These are phyloP conservation scores for Paramormyrops hopkinsi DNA, from an alignment of 2,797 vertebrate genomes.

Conservation along the genomic window DNA sequence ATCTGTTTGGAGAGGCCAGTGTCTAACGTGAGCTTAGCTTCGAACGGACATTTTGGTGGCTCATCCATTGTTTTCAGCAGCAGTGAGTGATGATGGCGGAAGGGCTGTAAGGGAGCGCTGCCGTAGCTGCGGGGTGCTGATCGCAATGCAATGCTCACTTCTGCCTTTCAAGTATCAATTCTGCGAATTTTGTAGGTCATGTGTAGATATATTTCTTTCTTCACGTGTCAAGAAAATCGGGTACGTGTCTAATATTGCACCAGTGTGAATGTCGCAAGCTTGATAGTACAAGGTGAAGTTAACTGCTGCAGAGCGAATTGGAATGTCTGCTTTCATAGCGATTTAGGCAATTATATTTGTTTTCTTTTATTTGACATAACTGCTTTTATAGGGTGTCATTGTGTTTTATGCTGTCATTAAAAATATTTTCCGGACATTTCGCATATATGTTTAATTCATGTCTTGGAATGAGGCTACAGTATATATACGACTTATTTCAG, in stretches of 20 bases:
- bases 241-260: background rate
- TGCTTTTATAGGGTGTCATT: background rate
- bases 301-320: background rate
- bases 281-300: background rate
- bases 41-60: conserved; percentile 19
- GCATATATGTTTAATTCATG: background rate
- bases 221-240: background rate
- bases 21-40: background rate
- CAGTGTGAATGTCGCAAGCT: background rate
- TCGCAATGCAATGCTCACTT: background rate
- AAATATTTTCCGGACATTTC: background rate
- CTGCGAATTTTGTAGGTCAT: background rate
- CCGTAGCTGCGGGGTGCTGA: background rate
- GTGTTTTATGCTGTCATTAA: background rate
- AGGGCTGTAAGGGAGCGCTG: background rate
- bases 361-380: background rate
- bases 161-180: background rate
- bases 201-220: background rate
- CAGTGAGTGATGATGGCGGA: conserved; percentile 17
- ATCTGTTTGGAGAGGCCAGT: conserved; percentile 13
- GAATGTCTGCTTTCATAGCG: background rate
- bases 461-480: background rate
- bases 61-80: background rate
- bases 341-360: background rate
- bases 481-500: background rate